Percentiles rank a stretch among this genome's conserved stretches.
Conservation (phyloP, 2,888 invertebrate genomes). For the Nomada goodeniana region DNA sequence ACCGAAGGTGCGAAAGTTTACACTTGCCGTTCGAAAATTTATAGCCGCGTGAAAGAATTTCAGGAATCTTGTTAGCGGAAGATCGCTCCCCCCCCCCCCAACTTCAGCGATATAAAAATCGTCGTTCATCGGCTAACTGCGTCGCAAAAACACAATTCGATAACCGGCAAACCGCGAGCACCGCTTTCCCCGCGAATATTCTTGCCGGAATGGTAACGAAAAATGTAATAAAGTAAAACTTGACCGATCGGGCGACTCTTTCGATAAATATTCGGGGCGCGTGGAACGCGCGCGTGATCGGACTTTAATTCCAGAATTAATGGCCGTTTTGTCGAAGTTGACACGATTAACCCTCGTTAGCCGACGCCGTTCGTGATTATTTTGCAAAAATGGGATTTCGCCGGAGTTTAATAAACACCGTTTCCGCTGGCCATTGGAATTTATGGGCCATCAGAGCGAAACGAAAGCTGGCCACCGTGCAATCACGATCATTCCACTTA, state of each 20-base stretch:
- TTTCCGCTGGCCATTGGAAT: conserved; percentile 5
- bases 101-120: too few species aligned
- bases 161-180: conserved; percentile 15
- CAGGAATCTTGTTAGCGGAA: too few species aligned
- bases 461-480: conserved; percentile 1
- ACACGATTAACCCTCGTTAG: conserved; percentile 57
- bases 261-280: conserved; percentile 47
- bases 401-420: conserved; percentile 51
- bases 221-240: not conserved
- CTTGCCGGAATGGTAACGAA: not conserved
- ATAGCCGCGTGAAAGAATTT: too few species aligned
- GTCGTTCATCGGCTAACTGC: not conserved
- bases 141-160: not conserved
- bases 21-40: too few species aligned
- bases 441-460: conserved; percentile 33
- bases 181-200: conserved; percentile 21
- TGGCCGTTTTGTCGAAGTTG: conserved; percentile 34
- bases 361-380: conserved; percentile 36
- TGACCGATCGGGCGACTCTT: too few species aligned
- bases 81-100: too few species aligned
- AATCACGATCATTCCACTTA: conserved; percentile 43
- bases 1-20: too few species aligned
- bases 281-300: not conserved
- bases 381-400: conserved; percentile 39
- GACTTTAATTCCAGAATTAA: conserved; percentile 50